Evolutionary conservation across 1,140 invertebrate genomes (phyloP).

Genomic region (Trichonephila inaurata): DNA sequence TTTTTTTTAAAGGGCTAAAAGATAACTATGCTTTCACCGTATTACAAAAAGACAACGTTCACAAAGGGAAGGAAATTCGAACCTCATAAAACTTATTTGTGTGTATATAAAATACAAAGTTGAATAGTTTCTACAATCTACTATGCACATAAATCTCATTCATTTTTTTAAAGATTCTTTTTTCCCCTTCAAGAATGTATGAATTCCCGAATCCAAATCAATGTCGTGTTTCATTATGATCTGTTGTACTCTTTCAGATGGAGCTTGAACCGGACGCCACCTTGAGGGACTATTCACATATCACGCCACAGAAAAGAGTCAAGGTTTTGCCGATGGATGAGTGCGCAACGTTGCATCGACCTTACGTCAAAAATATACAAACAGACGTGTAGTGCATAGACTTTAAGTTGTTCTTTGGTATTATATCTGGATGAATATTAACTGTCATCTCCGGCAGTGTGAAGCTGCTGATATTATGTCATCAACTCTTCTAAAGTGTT

Average conservation of each 20-base stretch:
- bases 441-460: background rate
- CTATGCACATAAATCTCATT: background rate
- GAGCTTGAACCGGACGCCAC: slow-evolving; percentile 59
- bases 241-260: slow-evolving; percentile 60
- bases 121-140: background rate
- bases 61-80: background rate
- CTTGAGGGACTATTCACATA: slow-evolving; percentile 72
- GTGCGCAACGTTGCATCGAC: slow-evolving; percentile 53
- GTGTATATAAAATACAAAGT: background rate
- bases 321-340: slow-evolving; percentile 71
- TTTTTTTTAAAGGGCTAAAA: background rate
- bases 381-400: slow-evolving; percentile 60
- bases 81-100: slow-evolving; percentile 13
- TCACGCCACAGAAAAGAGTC: slow-evolving; percentile 74
- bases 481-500: background rate
- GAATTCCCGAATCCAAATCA: background rate
- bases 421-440: background rate
- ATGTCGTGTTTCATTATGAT: background rate
- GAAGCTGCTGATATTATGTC: background rate
- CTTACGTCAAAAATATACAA: slow-evolving; percentile 72
- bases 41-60: background rate
- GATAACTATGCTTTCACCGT: background rate
- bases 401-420: background rate
- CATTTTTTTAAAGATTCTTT: background rate
- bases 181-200: background rate